Evolutionary conservation across 1,140 invertebrate species (phyloP).

Genomic region (Drosophila pachea): DNA sequence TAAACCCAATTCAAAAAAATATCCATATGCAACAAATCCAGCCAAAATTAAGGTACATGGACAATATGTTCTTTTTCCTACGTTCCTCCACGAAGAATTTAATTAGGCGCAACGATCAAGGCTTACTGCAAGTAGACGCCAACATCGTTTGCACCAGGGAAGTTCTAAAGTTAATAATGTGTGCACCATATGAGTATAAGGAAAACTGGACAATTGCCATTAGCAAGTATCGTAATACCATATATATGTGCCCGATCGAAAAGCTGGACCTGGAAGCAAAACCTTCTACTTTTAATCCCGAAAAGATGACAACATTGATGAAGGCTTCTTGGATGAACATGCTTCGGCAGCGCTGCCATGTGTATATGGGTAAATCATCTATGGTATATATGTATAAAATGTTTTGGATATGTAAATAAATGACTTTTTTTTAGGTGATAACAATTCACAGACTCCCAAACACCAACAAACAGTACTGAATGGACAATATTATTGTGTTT

Average conservation of each 20-base stretch:
- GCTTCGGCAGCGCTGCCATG: constrained; percentile 30
- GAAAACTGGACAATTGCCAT: constrained; percentile 44
- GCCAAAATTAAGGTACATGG: constrained; percentile 13
- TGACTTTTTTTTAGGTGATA: constrained; percentile 10
- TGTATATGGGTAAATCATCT: too few relatives aligned
- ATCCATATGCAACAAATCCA: neutral
- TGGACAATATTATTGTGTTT: constrained; percentile 35
- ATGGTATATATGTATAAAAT: too few relatives aligned
- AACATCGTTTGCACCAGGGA: constrained; percentile 51
- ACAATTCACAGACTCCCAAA: neutral
- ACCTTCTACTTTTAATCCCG: constrained; percentile 6
- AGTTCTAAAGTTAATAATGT: constrained; percentile 48
- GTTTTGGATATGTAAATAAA: neutral
- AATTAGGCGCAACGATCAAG: neutral
- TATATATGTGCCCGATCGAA: constrained; percentile 42
- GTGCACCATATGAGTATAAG: constrained; percentile 45
- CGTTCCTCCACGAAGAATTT: neutral
- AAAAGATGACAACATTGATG: neutral
- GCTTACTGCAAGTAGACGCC: constrained; percentile 2
- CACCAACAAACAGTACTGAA: neutral
- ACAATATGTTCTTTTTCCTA: constrained; percentile 47
- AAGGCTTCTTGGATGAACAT: constrained; percentile 21
- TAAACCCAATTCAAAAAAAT: constrained; percentile 1
- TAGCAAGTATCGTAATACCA: constrained; percentile 43
- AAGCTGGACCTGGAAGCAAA: neutral